These are phyloP conservation scores for Paraplagusia blochii DNA, from an alignment of 2,113 vertebrate genomes.

Conservation along the genomic window DNA sequence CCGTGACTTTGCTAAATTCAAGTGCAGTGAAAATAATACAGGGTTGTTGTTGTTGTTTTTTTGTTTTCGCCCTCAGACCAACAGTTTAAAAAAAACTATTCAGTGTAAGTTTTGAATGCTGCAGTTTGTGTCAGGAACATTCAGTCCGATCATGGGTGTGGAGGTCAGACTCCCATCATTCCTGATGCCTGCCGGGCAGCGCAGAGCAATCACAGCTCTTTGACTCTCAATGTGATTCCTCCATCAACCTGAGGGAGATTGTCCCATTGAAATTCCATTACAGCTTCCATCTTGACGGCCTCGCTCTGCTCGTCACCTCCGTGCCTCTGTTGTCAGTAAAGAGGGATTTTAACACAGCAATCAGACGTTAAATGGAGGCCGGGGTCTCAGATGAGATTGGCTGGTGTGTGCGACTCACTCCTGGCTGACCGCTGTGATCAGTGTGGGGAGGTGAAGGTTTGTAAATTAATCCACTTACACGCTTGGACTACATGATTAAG, in stretches of 20 bases:
- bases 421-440: conserved; percentile 33
- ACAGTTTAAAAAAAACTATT: conserved; percentile 4
- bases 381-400: conserved; percentile 48
- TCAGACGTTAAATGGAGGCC: conserved; percentile 43
- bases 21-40: background rate
- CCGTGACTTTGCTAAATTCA: background rate
- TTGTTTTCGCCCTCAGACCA: conserved; percentile 14
- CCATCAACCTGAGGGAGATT: conserved; percentile 61
- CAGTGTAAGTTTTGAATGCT: conserved; percentile 15
- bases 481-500: conserved; percentile 39
- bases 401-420: conserved; percentile 22
- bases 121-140: conserved; percentile 13
- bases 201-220: conserved; percentile 60
- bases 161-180: conserved; percentile 56
- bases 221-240: conserved; percentile 58
- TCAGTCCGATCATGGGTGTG: conserved; percentile 18
- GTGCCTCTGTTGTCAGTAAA: conserved; percentile 58
- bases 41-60: background rate
- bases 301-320: conserved; percentile 34
- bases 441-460: conserved; percentile 19
- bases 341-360: conserved; percentile 62
- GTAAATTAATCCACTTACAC: conserved; percentile 36
- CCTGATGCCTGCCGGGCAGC: conserved; percentile 38
- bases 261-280: conserved; percentile 75
- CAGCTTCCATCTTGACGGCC: conserved; percentile 53